These are phyloP conservation scores for Eutolmus rufibarbis DNA, from an alignment of 2,888 invertebrate species.

Conservation along the genomic window DNA sequence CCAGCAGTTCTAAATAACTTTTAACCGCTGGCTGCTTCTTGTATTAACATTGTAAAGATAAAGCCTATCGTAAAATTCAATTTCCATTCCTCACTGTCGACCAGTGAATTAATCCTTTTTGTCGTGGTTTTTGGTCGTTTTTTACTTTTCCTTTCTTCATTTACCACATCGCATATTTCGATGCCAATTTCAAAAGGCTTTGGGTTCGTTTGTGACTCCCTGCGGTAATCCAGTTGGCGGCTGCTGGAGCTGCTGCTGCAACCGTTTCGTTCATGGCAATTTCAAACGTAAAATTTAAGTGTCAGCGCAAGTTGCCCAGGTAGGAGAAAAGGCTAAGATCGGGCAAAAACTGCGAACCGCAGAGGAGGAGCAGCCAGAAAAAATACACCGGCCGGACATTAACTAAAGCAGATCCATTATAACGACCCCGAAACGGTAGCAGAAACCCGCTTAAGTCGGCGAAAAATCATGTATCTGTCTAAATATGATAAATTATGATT, in stretches of 20 bases:
- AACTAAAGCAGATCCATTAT: conserved; percentile 5
- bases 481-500: conserved; percentile 44
- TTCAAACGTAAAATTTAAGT: conserved; percentile 33
- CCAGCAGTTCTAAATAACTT: conserved; percentile 12
- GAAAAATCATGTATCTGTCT: conserved; percentile 42
- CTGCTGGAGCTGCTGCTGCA: background rate
- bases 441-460: conserved; percentile 21
- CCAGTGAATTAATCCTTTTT: conserved; percentile 14
- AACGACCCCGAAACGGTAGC: conserved; percentile 34
- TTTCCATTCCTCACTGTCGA: conserved; percentile 38
- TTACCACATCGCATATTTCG: conserved; percentile 18
- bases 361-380: background rate
- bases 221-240: conserved; percentile 15
- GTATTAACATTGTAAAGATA: conserved; percentile 32
- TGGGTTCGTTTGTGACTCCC: conserved; percentile 10
- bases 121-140: background rate
- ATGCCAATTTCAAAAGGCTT: conserved; percentile 6
- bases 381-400: background rate
- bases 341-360: background rate
- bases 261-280: background rate
- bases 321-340: background rate
- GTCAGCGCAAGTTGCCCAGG: conserved; percentile 24
- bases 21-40: conserved; percentile 17
- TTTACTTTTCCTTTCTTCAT: conserved; percentile 14
- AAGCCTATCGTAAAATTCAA: conserved; percentile 41